Base-by-base conservation (phyloP, 2,797 vertebrate species). In the Sitta carolinensis region DNA sequence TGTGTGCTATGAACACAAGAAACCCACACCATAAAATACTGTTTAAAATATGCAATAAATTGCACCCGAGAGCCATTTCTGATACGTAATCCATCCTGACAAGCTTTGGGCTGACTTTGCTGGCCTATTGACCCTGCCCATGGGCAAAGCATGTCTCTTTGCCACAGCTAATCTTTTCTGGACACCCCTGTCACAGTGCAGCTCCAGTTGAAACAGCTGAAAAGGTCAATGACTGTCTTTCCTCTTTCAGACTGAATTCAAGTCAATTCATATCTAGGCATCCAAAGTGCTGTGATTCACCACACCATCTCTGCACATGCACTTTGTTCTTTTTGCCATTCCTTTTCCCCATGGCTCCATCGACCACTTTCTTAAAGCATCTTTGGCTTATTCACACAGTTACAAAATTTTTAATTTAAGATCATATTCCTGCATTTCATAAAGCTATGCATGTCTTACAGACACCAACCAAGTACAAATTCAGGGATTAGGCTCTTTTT, bases 171-270 rank as follows among this genome's bases (percentile, higher is more conserved):
- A 96, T 96, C 66, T 95, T 95, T 92, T 79, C 80, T 78, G 83
- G 89, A 93, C 89, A 95, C 69, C 68, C 54, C 66, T 96, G 94
- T 95, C 97, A 93, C 58, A 91, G 42, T 29, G n/a, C 74, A 84
- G 91, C 83, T 69, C 91, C 76, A 4, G 79, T 61, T 89, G 59
- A 75, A 97, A 93, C 21, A 67, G 89, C 70, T 92, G 94, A 97
- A 97, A 97, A 97, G 95, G 97, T 97, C 96, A 96, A 74, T 10
- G 23, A 92, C 76, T 50, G 50, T 90, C 55, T 76, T 79, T 92
- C 82, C 40, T 51, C 50, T 80, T 92, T 75, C 70, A 86, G 67
- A 29, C 57, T 73, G 36, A 80, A 79, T 63, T 89, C 52, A 40
- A 89, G 34, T 69, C 45, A 92, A 25, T 88, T 96, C 78, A 27